phyloP scores from a whole-genome alignment of 2,113 vertebrate species.

The Salminus brasiliensis region DNA sequence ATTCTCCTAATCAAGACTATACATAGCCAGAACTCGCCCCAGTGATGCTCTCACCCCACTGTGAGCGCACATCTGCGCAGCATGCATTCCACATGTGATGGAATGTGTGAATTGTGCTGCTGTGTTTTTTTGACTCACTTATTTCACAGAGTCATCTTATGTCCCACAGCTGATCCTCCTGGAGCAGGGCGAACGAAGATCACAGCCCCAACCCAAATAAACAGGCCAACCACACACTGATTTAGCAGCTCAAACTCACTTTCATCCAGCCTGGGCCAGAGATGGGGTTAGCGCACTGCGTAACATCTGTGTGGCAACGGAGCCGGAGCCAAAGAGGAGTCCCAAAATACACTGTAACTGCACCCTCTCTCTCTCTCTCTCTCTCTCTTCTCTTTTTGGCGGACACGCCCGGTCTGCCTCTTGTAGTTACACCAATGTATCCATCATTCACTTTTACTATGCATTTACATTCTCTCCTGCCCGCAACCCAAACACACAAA shows the following conservation, averaged over 20 bases:
- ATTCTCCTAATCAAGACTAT: not conserved
- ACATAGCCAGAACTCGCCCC: not conserved
- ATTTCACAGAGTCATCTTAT: slow-evolving; percentile 18
- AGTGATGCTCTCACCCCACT: not conserved
- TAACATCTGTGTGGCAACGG: slow-evolving; percentile 55
- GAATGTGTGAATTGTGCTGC: not conserved
- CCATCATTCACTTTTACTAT: slow-evolving; percentile 39
- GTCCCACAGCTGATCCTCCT: slow-evolving; percentile 53
- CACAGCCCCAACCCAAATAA: slow-evolving; percentile 63
- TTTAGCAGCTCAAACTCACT: slow-evolving; percentile 57
- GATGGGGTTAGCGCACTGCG: slow-evolving; percentile 55
- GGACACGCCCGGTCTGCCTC: slow-evolving; percentile 46
- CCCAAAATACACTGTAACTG: slow-evolving; percentile 57
- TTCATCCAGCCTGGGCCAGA: slow-evolving; percentile 43
- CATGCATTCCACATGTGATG: not conserved
- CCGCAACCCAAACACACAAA: slow-evolving; percentile 20
- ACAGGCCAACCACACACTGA: slow-evolving; percentile 60
- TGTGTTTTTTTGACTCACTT: not conserved
- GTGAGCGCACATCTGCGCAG: not conserved
- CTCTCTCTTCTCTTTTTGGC: slow-evolving; percentile 12
- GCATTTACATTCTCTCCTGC: slow-evolving; percentile 19
- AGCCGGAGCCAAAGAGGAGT: slow-evolving; percentile 43
- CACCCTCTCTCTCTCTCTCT: slow-evolving; percentile 28
- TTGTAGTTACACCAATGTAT: slow-evolving; percentile 44
- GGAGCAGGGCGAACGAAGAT: slow-evolving; percentile 51